Conservation (phyloP, 2,888 invertebrate genomes). For the Epinotia bilunana region DNA sequence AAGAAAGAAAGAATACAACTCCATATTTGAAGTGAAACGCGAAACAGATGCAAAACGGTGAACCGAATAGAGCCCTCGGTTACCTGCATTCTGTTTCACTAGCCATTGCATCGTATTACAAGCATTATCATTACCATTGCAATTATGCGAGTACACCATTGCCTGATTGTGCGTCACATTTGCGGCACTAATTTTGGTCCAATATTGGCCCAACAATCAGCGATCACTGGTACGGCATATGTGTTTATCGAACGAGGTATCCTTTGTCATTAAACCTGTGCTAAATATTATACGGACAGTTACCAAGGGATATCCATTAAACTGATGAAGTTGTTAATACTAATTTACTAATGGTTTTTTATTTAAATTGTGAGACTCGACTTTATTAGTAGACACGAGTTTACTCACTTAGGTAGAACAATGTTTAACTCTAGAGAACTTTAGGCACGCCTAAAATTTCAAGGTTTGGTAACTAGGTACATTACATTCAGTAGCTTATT, state of each 20-base stretch:
- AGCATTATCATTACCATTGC: slow-evolving; percentile 21
- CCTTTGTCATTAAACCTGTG: background rate
- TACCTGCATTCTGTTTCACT: slow-evolving; percentile 6
- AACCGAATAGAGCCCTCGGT: too few relatives aligned
- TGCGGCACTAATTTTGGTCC: slow-evolving; percentile 40
- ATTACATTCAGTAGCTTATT: too few relatives aligned
- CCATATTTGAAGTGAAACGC: too few relatives aligned
- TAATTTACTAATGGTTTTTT: too few relatives aligned
- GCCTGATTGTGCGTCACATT: slow-evolving; percentile 31
- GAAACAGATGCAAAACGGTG: too few relatives aligned
- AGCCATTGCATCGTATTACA: background rate
- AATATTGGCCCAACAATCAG: slow-evolving; percentile 39
- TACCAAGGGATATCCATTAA: background rate
- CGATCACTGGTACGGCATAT: slow-evolving; percentile 10
- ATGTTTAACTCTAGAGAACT: too few relatives aligned
- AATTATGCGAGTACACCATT: slow-evolving; percentile 34
- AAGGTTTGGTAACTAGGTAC: too few relatives aligned
- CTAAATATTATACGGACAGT: background rate
- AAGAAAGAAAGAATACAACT: too few relatives aligned
- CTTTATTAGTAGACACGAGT: background rate
- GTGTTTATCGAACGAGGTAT: slow-evolving; percentile 11
- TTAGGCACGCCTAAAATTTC: too few relatives aligned
- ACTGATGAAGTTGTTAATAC: background rate
- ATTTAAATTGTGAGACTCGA: too few relatives aligned
- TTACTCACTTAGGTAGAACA: too few relatives aligned